These are phyloP conservation scores for Merluccius polli DNA, from an alignment of 2,797 vertebrate species.

Conservation along the genomic window DNA sequence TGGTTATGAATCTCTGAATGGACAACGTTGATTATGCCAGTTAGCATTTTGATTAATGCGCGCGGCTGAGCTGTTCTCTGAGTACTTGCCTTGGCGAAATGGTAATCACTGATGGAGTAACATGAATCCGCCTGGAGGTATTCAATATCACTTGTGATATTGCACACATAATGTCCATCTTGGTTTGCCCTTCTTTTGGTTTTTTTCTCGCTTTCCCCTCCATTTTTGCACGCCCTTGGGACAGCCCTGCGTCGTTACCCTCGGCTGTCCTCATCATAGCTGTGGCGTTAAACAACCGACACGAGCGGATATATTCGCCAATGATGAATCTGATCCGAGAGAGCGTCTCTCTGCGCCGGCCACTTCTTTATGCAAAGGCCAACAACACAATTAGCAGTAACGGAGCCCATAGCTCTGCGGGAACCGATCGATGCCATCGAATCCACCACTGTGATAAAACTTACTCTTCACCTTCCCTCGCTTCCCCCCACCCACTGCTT, in stretches of 20 bases:
- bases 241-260: background rate
- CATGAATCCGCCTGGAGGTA: slow-evolving; percentile 10
- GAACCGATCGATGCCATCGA: slow-evolving; percentile 61
- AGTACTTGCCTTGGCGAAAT: slow-evolving; percentile 16
- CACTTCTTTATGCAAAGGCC: slow-evolving; percentile 64
- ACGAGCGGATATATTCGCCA: slow-evolving; percentile 42
- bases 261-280: background rate
- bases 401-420: slow-evolving; percentile 45
- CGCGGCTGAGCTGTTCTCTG: slow-evolving; percentile 10
- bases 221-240: background rate
- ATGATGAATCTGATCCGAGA: slow-evolving; percentile 33
- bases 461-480: slow-evolving; percentile 43
- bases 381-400: slow-evolving; percentile 52
- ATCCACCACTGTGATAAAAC: slow-evolving; percentile 53
- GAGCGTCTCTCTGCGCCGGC: slow-evolving; percentile 22
- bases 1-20: slow-evolving; percentile 22
- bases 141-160: background rate
- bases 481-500: slow-evolving; percentile 24
- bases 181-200: background rate
- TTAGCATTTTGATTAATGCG: slow-evolving; percentile 3
- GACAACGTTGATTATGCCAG: too few species aligned
- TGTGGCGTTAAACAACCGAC: slow-evolving; percentile 8
- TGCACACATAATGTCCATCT: background rate
- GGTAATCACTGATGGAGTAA: slow-evolving; percentile 5
- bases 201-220: background rate